These are phyloP conservation scores for Lipophrys pholis DNA, from an alignment of 2,113 vertebrate species.

Conservation along the genomic window DNA sequence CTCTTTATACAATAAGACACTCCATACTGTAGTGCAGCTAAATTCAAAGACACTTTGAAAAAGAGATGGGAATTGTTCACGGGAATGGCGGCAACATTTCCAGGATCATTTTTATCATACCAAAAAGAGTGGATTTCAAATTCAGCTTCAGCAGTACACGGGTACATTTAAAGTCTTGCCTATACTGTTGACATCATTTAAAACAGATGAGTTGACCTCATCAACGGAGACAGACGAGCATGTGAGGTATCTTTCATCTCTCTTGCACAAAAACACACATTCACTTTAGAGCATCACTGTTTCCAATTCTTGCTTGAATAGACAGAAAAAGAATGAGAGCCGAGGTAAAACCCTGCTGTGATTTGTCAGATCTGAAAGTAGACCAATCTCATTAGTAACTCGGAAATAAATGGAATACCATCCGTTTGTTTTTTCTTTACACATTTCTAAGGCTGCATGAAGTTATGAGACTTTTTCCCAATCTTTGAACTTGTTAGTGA, in stretches of 20 bases:
- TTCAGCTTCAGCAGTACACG: constrained; percentile 50
- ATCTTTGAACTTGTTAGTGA: constrained; percentile 52
- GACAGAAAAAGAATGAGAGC: constrained; percentile 19
- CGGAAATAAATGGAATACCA: constrained; percentile 35
- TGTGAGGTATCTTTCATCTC: constrained; percentile 68
- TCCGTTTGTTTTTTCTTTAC: constrained; percentile 7
- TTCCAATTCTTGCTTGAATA: constrained; percentile 27
- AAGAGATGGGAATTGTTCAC: constrained; percentile 43
- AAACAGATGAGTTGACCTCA: constrained; percentile 64
- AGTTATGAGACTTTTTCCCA: constrained; percentile 19
- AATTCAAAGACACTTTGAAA: constrained; percentile 52
- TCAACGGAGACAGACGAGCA: constrained; percentile 56
- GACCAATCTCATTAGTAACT: constrained; percentile 40
- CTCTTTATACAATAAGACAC: constrained; percentile 32
- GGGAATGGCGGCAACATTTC: constrained; percentile 27
- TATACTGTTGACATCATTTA: constrained; percentile 80
- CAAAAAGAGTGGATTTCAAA: constrained; percentile 61
- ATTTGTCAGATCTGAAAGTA: constrained; percentile 41
- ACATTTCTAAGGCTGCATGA: constrained; percentile 18
- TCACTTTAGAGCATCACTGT: background rate
- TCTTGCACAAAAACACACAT: constrained; percentile 23
- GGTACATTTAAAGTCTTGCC: constrained; percentile 48
- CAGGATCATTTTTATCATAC: constrained; percentile 31
- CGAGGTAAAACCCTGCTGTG: constrained; percentile 23
- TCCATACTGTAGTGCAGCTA: constrained; percentile 65